Conservation (phyloP, 2,888 invertebrate genomes). For the Apodemia zela region DNA sequence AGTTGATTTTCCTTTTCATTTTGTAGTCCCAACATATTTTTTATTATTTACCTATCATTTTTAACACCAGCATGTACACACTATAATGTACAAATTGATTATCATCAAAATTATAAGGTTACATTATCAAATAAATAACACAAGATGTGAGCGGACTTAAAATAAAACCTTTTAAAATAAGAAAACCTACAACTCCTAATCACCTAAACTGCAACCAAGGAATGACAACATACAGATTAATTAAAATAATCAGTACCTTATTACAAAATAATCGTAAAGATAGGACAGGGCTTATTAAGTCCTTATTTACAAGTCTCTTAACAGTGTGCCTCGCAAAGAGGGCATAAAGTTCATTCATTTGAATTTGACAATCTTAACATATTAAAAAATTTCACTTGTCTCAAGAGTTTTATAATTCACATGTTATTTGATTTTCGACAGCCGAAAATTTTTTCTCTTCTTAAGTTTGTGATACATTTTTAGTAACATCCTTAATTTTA, state of each 20-base stretch:
- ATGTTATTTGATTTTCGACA: not conserved
- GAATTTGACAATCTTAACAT: not conserved
- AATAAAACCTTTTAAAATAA: slow-evolving; percentile 37
- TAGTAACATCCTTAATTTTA: not conserved
- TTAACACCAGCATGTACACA: not conserved
- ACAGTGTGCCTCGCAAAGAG: not conserved
- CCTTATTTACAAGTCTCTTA: slow-evolving; percentile 29
- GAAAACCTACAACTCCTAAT: slow-evolving; percentile 39
- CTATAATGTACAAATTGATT: not conserved
- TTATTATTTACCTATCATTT: slow-evolving; percentile 10
- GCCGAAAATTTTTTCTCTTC: not conserved
- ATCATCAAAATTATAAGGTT: slow-evolving; percentile 40
- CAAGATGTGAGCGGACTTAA: slow-evolving; percentile 61
- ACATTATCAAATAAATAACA: slow-evolving; percentile 63
- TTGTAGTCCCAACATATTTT: slow-evolving; percentile 12
- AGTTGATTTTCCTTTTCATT: slow-evolving; percentile 28
- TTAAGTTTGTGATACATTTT: not conserved
- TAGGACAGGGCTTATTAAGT: not conserved
- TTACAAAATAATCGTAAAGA: slow-evolving; percentile 12
- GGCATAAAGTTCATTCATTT: not conserved
- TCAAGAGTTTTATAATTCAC: not conserved
- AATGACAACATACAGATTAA: slow-evolving; percentile 44
- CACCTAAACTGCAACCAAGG: slow-evolving; percentile 43
- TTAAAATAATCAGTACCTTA: slow-evolving; percentile 35
- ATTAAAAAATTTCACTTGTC: not conserved